phyloP scores from a whole-genome alignment of 1,140 invertebrate species.

The Polypedilum vanderplanki region DNA sequence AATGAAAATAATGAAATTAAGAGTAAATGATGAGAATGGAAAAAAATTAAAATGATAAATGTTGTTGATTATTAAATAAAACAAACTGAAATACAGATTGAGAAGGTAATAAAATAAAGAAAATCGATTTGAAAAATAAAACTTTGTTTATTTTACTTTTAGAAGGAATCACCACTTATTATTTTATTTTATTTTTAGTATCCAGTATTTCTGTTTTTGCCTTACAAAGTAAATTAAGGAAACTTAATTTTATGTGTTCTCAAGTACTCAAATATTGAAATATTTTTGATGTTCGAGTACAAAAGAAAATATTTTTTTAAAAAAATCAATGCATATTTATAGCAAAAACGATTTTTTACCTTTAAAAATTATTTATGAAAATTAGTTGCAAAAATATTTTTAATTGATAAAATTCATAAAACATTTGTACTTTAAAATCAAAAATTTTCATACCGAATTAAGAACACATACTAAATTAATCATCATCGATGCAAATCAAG shows the following conservation, averaged over 20 bases:
- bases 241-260: too few species aligned
- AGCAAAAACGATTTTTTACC: too few species aligned
- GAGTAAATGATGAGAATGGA: not conserved
- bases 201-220: too few species aligned
- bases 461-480: not conserved
- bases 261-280: too few species aligned
- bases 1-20: not conserved
- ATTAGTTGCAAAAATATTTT: too few species aligned
- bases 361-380: too few species aligned
- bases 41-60: slow-evolving; percentile 5
- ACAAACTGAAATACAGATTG: not conserved
- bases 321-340: too few species aligned
- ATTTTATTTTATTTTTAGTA: too few species aligned
- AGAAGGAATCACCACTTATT: not conserved
- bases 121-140: slow-evolving; percentile 9
- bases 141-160: not conserved
- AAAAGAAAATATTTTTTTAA: too few species aligned
- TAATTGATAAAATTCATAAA: not conserved
- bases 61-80: slow-evolving; percentile 14
- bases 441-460: too few species aligned
- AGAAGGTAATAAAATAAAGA: not conserved
- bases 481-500: slow-evolving; percentile 22
- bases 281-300: too few species aligned
- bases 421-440: not conserved
- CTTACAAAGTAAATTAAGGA: too few species aligned